Evolutionary conservation across 2,113 vertebrate species (phyloP).

Genomic region (Andinoacara biseriatus): DNA sequence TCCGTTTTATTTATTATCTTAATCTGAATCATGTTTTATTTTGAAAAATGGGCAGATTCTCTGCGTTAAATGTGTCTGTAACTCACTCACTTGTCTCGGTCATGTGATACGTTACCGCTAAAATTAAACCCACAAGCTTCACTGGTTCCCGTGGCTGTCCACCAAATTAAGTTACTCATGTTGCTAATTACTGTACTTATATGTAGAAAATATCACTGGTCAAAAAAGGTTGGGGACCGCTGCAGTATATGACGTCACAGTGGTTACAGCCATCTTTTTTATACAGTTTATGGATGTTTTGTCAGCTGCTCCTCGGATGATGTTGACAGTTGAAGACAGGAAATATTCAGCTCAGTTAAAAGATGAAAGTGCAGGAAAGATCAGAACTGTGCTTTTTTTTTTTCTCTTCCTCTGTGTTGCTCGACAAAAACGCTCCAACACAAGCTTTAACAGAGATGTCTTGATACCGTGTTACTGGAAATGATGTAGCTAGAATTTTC

Average conservation of each 20-base stretch:
- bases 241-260: not conserved
- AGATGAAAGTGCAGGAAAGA: not conserved
- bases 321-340: not conserved
- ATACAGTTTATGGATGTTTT: not conserved
- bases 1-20: no score
- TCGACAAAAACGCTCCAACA: not conserved
- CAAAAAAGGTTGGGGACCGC: no score
- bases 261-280: not conserved
- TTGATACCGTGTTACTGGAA: not conserved
- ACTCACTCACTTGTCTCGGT: no score
- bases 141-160: no score
- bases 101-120: no score
- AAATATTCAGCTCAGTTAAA: not conserved
- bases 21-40: no score
- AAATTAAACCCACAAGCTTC: no score
- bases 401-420: not conserved
- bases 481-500: not conserved
- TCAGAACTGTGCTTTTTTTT: not conserved
- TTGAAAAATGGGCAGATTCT: no score
- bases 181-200: no score
- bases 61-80: no score
- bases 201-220: no score
- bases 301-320: not conserved
- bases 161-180: no score
- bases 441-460: not conserved